Conservation (phyloP, 2,113 vertebrate species). For the Guaruba guarouba region DNA sequence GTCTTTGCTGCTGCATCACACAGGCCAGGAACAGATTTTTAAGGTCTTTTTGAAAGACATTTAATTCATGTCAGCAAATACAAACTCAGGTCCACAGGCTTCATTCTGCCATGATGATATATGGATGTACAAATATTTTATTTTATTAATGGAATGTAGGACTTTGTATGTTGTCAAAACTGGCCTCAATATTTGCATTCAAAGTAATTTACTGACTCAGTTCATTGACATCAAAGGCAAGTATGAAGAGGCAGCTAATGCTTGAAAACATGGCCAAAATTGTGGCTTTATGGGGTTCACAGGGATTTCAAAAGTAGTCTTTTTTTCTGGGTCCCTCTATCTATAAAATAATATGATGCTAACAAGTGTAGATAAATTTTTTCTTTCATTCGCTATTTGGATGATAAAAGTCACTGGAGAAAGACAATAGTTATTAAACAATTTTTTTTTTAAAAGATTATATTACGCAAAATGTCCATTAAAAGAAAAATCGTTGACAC, state of each 20-base stretch:
- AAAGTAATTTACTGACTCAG: neutral
- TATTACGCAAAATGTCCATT: neutral
- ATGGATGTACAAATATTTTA: neutral
- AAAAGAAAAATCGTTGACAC: neutral
- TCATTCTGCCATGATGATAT: neutral
- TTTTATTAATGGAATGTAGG: neutral
- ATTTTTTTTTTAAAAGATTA: neutral
- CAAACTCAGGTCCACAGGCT: neutral
- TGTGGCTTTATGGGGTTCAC: neutral
- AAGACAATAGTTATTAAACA: neutral
- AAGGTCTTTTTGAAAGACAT: neutral
- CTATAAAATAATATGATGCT: neutral
- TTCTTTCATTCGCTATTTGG: neutral
- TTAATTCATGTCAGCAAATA: neutral
- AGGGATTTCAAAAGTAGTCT: neutral
- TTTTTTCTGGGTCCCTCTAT: neutral
- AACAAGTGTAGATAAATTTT: neutral
- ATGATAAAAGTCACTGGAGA: neutral
- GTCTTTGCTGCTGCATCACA: neutral
- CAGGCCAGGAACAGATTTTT: neutral
- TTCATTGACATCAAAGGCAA: neutral
- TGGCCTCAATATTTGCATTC: neutral
- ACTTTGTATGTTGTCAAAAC: neutral
- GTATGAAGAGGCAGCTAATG: neutral
- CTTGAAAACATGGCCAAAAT: neutral